Evolutionary conservation across 2,113 vertebrate species (phyloP).

Genomic region (Pseudorasbora parva): DNA sequence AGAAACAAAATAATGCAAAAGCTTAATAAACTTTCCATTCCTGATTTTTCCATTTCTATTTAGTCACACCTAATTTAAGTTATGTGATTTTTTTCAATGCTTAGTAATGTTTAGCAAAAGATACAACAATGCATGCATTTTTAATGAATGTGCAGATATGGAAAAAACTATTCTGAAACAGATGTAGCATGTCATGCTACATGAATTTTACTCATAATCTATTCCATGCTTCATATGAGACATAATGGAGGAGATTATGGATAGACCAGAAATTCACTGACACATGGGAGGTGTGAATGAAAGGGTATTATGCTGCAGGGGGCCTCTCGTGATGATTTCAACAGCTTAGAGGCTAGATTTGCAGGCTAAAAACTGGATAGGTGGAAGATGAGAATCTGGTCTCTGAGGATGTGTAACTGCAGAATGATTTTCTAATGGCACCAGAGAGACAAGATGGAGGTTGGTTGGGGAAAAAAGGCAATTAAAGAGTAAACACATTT

Average conservation of each 20-base stretch:
- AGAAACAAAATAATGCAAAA: neutral
- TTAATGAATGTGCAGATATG: slow-evolving; percentile 39
- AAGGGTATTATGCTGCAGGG: slow-evolving; percentile 26
- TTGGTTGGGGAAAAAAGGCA: slow-evolving; percentile 1
- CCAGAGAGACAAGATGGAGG: slow-evolving; percentile 8
- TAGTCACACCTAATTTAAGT: neutral
- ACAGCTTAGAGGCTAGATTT: slow-evolving; percentile 10
- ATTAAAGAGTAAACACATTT: slow-evolving; percentile 34
- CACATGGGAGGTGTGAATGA: slow-evolving; percentile 29
- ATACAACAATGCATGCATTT: slow-evolving; percentile 19
- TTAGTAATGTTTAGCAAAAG: neutral
- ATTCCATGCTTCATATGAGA: slow-evolving; percentile 35
- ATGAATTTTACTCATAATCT: slow-evolving; percentile 51
- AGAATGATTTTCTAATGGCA: slow-evolving; percentile 22
- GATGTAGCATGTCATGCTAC: slow-evolving; percentile 48
- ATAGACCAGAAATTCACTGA: slow-evolving; percentile 34
- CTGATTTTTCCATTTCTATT: neutral
- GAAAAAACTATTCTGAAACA: slow-evolving; percentile 24
- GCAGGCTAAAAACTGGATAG: neutral
- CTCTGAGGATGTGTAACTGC: slow-evolving; percentile 22
- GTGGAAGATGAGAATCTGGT: slow-evolving; percentile 7
- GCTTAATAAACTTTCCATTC: neutral
- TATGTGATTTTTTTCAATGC: neutral
- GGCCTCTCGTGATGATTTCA: slow-evolving; percentile 39
- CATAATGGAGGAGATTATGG: slow-evolving; percentile 30